Base-by-base conservation (phyloP, 37 sponge, comb jelly and placozoan genomes). In the Tethya wilhelma region DNA sequence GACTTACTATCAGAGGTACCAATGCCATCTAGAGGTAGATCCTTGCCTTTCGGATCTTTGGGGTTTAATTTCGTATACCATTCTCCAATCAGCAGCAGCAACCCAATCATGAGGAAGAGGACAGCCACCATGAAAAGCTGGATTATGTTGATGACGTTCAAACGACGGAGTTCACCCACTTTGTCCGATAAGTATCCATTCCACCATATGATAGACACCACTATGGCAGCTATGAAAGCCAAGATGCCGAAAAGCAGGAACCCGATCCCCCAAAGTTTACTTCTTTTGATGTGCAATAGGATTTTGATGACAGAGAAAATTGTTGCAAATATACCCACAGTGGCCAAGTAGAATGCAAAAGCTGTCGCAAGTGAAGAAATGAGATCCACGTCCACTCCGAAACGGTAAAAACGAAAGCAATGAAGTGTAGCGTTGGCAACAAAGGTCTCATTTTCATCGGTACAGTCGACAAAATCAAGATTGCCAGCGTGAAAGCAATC, bases 381-480 rank as follows among this genome's bases (percentile, higher is more conserved):
- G 30, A 79, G n/a, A 40, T 78, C 67, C 7, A 55, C 62, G 57
- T 89, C 90, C 2, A 44, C 56, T 3, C 84, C 90, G 66, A 89
- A 83, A 26, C 67, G 32, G 7, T 74, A 56, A 49, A 89, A 89
- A 38, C 63, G 71, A 80, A 83, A 89, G 74, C 90, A 89, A 44
- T 83, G 79, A 49, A 49, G 53, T 2, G 41, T 38, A n/a, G 39
- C 69, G 14, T 3, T 26, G 9, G 39, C 2, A 8, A 77, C 64
- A n/a, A n/a, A n/a, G 33, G 80, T 56, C 1, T 19, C 56, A 22
- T 4, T 68, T 23, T 41, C 40, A 40, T 76, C 62, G 30, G 25
- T 36, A 34, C 85, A 85, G 72, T 77, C 85, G 30, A 77, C 85
- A 26, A 46, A 77, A 7, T 20, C n/a, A 4, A 69, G 62, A 41